Evolutionary conservation across 2,888 invertebrate genomes (phyloP), one percentile per base, ranked within the genome.

Genomic region (Heliconius erato): DNA sequence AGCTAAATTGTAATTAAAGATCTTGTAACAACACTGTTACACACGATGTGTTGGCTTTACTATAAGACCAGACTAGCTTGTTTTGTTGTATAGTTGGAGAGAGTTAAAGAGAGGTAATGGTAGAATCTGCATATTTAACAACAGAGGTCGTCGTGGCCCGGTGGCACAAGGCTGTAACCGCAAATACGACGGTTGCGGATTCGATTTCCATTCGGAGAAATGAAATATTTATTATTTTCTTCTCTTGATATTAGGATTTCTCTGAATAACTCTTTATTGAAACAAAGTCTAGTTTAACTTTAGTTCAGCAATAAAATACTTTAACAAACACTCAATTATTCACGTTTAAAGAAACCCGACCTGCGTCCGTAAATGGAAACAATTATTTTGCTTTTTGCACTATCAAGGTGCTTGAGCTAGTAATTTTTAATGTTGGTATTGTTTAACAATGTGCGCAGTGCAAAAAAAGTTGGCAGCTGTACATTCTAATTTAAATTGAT

Each of bases 351-450:
- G 68, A 68, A 68, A 68, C 68, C 1, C 19, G 28, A 68, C 28
- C 16, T 68, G 28, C 28, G 9, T 19, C 68, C 68, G 19, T 49
- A 74, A 49, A 74, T 44, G 28, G 72, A 16, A 74, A 16, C 16
- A 68, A 68, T 32, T 49, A 74, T 28, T 26, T 74, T 4, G 26
- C 28, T 49, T 49, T 49, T 26, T 74, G 28, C 49, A 28, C 28
- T 28, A n/a, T 49, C 72, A 44, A 74, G 72, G 72, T 74, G 72
- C 26, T 14, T 68, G 26, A 71, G 44, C 40, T 72, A 72, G 49
- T 74, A 9, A 49, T 44, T 44, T 49, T 74, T 49, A 74, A 28
- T 49, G 49, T 32, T n/a, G 35, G 72, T 49, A 26, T 28, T 28
- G 49, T 49, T 44, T 32, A 44, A 74, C 71, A 72, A 26, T 26